Base-by-base conservation (phyloP, 2,888 invertebrate species). In the Timema podura region DNA sequence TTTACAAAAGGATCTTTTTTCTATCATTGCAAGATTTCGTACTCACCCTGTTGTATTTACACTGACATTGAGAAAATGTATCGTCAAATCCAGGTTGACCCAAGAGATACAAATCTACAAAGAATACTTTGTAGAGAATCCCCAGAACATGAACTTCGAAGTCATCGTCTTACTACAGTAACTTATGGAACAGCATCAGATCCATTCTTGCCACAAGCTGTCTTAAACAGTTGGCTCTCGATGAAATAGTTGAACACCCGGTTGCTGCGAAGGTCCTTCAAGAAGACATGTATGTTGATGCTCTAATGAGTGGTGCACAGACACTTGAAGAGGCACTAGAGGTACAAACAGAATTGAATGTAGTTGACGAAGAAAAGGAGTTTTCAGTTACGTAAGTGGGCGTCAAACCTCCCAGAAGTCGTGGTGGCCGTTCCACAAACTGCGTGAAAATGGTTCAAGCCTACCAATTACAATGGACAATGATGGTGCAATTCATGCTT, bases 101-200 rank as follows among this genome's bases (percentile, higher is more conserved):
- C 65, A 47, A 48, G 30, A 11, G n/a, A 65, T 16, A 11, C 48
- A 47, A 48, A 65, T 65, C 44, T 65, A 16, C 65, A 65, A 47
- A n/a, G 48, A 48, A 48, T 65, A 13, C 44, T 65, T 16, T 65
- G 5, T 47, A 49, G 45, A 15, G 16, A 49, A 6, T 15, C 11
- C 65, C n/a, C 45, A 9, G 10, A 65, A 16, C 47, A 7, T 5
- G 13, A 7, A 15, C 45, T 49, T 45, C 2, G 13, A 65, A 16
- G 16, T 11, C 47, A 6, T 11, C n/a, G n/a, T n/a, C 46, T 65
- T 6, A 65, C 44, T n/a, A 65, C 65, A 46, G 10, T 65, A 45
- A 65, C 65, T 49, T 65, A 65, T 65, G 65, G 65, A 15, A 65
- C 47, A 47, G 65, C 65, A 47, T 46, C 13, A 46, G 5, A 2